Conservation (phyloP, 2,797 vertebrate genomes). For the Gymnopithys bicolor region DNA sequence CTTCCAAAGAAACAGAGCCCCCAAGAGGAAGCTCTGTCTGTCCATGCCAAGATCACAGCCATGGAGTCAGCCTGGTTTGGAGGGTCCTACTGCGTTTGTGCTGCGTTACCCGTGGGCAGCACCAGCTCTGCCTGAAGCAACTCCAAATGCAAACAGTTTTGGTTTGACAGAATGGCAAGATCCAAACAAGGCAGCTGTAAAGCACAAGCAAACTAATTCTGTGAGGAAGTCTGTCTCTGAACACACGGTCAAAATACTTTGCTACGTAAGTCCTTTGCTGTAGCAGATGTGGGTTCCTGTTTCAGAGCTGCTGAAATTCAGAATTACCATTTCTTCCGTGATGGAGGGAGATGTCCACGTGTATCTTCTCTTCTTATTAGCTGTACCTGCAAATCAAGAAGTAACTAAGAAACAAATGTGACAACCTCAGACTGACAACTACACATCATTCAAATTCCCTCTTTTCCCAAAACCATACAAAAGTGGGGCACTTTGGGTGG, state of each 20-base stretch:
- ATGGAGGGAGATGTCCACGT: neutral
- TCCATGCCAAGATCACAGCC: neutral
- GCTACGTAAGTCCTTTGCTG: neutral
- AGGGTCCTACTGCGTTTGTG: neutral
- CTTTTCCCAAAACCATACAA: neutral
- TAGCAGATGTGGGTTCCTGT: neutral
- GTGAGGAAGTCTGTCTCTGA: neutral
- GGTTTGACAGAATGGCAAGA: neutral
- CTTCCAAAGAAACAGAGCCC: neutral
- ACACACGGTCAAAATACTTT: neutral
- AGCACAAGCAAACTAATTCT: neutral
- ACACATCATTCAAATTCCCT: neutral
- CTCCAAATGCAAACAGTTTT: neutral
- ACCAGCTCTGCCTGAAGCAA: neutral
- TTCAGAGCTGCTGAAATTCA: neutral
- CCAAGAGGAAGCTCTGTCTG: neutral
- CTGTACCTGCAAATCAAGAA: constrained; percentile 47
- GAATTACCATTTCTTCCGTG: constrained; percentile 55
- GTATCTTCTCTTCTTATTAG: constrained; percentile 10
- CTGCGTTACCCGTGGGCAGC: accelerated
- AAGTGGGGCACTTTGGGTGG: neutral
- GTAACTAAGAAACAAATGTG: neutral
- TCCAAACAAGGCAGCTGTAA: neutral
- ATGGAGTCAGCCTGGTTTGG: accelerated
- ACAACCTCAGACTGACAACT: neutral